phyloP scores from a whole-genome alignment of 2,888 invertebrate species.

The Eucera pruinosa region DNA sequence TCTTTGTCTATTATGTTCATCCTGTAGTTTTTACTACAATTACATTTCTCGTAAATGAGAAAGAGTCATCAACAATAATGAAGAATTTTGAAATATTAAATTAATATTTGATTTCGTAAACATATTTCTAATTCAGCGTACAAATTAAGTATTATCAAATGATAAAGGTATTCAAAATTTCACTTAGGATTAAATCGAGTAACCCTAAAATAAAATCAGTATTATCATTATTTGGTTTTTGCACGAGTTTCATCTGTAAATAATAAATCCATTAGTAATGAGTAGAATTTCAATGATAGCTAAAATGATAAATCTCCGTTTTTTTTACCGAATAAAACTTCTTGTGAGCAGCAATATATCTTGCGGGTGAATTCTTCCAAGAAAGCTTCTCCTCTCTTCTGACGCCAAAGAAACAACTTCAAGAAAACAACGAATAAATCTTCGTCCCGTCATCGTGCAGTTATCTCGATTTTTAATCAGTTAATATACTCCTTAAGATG shows the following conservation, averaged over 20 bases:
- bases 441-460: slow-evolving; percentile 18
- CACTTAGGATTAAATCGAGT: not conserved
- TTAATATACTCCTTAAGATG: slow-evolving; percentile 41
- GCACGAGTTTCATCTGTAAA: not conserved
- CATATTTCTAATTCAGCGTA: too few relatives aligned
- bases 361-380: slow-evolving; percentile 3
- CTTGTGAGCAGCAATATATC: not conserved
- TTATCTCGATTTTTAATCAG: slow-evolving; percentile 51
- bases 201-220: not conserved
- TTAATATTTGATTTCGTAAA: too few relatives aligned
- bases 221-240: not conserved
- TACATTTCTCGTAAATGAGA: too few relatives aligned
- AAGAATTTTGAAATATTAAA: too few relatives aligned
- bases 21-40: too few relatives aligned
- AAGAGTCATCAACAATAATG: too few relatives aligned
- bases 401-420: slow-evolving; percentile 2
- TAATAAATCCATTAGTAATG: not conserved
- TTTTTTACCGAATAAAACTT: not conserved
- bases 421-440: slow-evolving; percentile 33
- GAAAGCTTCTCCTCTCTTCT: not conserved
- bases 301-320: not conserved
- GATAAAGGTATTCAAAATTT: too few relatives aligned
- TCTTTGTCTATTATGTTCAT: too few relatives aligned
- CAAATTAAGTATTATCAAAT: too few relatives aligned
- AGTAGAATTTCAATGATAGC: slow-evolving; percentile 5